Evolutionary conservation across 2,888 invertebrate species (phyloP).

Genomic region (Ochlodes sylvanus): DNA sequence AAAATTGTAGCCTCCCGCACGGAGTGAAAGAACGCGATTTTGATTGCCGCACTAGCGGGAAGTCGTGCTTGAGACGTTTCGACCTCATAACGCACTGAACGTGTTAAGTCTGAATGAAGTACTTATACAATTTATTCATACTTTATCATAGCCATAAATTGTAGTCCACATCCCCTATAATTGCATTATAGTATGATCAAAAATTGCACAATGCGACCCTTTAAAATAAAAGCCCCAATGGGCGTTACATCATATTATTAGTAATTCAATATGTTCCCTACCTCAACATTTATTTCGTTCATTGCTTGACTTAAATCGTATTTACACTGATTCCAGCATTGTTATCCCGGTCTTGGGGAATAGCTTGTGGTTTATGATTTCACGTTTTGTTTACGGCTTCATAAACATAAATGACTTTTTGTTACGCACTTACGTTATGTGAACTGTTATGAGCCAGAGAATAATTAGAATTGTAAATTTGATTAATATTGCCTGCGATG

Average conservation of each 20-base stretch:
- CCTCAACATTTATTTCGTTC: slow-evolving; percentile 50
- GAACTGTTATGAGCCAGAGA: background rate
- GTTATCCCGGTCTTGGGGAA: slow-evolving; percentile 46
- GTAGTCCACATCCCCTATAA: slow-evolving; percentile 1
- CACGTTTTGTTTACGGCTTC: slow-evolving; percentile 20
- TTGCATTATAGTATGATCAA: slow-evolving; percentile 27
- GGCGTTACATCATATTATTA: slow-evolving; percentile 46
- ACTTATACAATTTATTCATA: background rate
- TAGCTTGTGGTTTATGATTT: slow-evolving; percentile 29
- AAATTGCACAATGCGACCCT: slow-evolving; percentile 31
- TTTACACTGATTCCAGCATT: slow-evolving; percentile 58
- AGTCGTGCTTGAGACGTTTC: no score
- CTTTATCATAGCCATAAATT: slow-evolving; percentile 10
- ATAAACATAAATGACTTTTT: slow-evolving; percentile 9
- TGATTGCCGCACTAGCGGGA: no score
- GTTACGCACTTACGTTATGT: background rate
- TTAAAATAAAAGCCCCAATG: slow-evolving; percentile 35
- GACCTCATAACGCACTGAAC: no score
- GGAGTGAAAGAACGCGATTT: no score
- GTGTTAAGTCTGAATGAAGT: background rate
- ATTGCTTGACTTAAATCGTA: slow-evolving; percentile 55
- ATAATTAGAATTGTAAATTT: background rate
- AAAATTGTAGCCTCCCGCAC: no score
- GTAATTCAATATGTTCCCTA: slow-evolving; percentile 56
- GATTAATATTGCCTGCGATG: no score